Evolutionary conservation across 1,140 invertebrate genomes (phyloP), one percentile per base, ranked within the genome.

Genomic region (Sitobion miscanthi): DNA sequence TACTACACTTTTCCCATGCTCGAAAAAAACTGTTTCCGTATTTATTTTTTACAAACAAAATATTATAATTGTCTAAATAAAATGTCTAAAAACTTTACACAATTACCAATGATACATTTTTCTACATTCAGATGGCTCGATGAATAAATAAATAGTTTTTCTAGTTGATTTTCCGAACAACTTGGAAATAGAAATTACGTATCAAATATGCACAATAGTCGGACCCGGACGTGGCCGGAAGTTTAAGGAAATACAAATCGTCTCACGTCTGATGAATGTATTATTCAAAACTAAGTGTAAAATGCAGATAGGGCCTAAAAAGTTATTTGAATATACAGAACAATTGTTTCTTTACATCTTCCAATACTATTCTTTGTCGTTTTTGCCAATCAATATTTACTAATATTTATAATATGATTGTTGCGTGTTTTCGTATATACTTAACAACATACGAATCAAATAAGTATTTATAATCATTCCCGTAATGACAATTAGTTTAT

Each of bases 311-410:
- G 45, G 17, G 17, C 17, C n/a, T 52, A 52, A 52, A 52, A 20
- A 21, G 30, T n/a, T 38, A 52, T 88, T 52, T 35, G n/a, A 77
- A 52, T 88, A 35, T 88, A 47, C 86, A 52, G 7, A 52, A 54
- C 30, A 52, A 49, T 88, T 11, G n/a, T 88, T 54, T 88, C n/a
- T 88, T 88, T n/a, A 30, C 86, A 52, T 88, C 47, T n/a, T 35
- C 30, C 47, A 30, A 47, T 87, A 42, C 4, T 49, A 49, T 17
- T 88, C n/a, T 8, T 52, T n/a, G 47, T 35, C 20, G 7, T 35
- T n/a, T 54, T 47, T 35, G 17, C 47, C 6, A 82, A 38, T 82
- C 14, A 69, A 3, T 82, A 86, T 45, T 35, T 23, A 86, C 83
- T 45, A 86, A 86, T 86, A 86, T 25, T 14, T 14, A 47, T 25